A percentile compares a stretch with the other conserved stretches of the same genome.
phyloP scores from a whole-genome alignment of 2,797 vertebrate genomes.

The Cuniculus paca region DNA sequence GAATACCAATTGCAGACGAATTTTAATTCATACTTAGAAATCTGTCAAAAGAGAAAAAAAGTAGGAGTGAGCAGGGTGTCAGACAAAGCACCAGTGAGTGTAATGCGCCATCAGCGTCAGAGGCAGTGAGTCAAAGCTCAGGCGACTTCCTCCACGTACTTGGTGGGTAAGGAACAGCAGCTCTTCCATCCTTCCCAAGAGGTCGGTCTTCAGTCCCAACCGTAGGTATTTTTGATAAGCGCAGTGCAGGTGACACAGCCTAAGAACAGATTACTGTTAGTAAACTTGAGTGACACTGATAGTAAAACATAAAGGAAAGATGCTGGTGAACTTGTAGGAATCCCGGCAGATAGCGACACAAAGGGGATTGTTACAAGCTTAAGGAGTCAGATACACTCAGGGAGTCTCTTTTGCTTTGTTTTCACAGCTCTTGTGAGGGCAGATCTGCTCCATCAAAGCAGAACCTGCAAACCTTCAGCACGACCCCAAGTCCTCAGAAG shows the following conservation, averaged over 20 bases:
- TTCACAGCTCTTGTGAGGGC: background rate
- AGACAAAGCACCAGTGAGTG: background rate
- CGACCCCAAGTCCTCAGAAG: background rate
- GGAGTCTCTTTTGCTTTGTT: background rate
- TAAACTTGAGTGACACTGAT: background rate
- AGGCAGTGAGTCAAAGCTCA: background rate
- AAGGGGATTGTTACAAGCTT: background rate
- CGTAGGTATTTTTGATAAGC: constrained; percentile 91
- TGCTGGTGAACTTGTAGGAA: background rate
- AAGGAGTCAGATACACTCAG: background rate
- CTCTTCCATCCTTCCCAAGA: constrained; percentile 94
- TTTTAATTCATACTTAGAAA: background rate
- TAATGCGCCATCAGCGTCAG: accelerated
- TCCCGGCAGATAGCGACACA: background rate
- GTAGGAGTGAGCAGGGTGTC: background rate
- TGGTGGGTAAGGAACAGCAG: constrained; percentile 96
- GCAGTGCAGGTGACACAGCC: constrained; percentile 94
- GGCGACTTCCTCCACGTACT: constrained; percentile 90
- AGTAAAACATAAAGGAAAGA: background rate
- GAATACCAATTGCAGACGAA: background rate
- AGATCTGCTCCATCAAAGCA: background rate
- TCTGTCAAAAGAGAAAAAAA: background rate
- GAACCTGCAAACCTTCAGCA: background rate
- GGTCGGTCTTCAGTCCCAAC: constrained; percentile 94
- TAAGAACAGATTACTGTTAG: constrained; percentile 81